Evolutionary conservation across 2,888 invertebrate species (phyloP).

Genomic region (Acrobeloides nanus): DNA sequence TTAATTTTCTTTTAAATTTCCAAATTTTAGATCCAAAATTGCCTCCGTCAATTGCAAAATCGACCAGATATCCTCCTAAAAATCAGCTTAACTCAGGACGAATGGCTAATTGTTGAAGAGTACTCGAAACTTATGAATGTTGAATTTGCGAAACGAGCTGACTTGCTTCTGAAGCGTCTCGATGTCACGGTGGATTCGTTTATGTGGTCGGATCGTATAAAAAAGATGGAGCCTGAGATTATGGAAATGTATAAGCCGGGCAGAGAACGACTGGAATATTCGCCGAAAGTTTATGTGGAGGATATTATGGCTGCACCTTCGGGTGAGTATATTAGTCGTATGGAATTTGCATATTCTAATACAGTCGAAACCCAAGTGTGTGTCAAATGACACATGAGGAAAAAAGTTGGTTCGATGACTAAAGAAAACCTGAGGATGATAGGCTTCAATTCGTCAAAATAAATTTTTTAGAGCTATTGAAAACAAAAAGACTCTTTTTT

Average conservation of each 20-base stretch:
- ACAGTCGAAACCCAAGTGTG: no score
- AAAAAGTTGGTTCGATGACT: no score
- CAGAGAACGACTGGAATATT: slow-evolving; percentile 1
- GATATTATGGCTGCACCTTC: slow-evolving; percentile 32
- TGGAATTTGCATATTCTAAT: no score
- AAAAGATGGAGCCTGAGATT: slow-evolving; percentile 27
- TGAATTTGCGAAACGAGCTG: slow-evolving; percentile 75
- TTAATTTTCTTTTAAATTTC: not conserved
- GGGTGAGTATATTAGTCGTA: slow-evolving; percentile 11
- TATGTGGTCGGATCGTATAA: slow-evolving; percentile 57
- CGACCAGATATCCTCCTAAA: not conserved
- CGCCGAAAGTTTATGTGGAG: slow-evolving; percentile 10
- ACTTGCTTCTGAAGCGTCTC: slow-evolving; percentile 78
- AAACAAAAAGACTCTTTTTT: no score
- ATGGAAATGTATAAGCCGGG: slow-evolving; percentile 14
- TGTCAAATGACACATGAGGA: no score
- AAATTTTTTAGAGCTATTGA: no score
- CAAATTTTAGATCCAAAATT: not conserved
- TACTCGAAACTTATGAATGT: slow-evolving; percentile 68
- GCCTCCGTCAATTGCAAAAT: not conserved
- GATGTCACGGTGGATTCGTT: slow-evolving; percentile 96
- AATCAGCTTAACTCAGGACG: slow-evolving; percentile 57
- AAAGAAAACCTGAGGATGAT: no score
- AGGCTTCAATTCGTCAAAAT: no score
- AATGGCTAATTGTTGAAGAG: slow-evolving; percentile 72